Conservation (phyloP, 2,797 vertebrate species). For the Schizopygopsis pylzovi region DNA sequence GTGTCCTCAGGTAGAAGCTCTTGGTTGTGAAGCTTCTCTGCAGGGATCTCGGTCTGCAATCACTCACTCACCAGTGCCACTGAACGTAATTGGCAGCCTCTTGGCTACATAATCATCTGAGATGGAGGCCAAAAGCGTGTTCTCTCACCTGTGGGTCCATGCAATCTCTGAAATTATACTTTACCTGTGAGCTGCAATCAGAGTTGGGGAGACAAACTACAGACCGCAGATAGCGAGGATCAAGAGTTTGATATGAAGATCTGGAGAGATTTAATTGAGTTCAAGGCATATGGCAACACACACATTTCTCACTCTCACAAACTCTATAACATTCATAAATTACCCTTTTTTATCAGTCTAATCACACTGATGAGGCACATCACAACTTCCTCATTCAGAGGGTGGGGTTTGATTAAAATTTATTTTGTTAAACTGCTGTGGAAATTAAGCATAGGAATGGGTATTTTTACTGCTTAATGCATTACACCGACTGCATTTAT, state of each 20-base stretch:
- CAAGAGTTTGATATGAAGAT: slow-evolving; percentile 1
- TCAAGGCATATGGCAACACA: neutral
- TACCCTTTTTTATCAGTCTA: slow-evolving; percentile 6
- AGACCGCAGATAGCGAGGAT: slow-evolving; percentile 3
- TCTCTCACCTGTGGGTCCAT: slow-evolving; percentile 39
- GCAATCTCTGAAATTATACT: slow-evolving; percentile 45
- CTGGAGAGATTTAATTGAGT: slow-evolving; percentile 21
- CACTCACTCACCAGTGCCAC: slow-evolving; percentile 28
- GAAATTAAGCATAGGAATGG: neutral
- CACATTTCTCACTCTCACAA: slow-evolving; percentile 5
- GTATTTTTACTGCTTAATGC: slow-evolving; percentile 8
- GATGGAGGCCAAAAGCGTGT: slow-evolving; percentile 1
- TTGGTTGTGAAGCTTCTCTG: slow-evolving; percentile 23
- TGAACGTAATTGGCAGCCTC: slow-evolving; percentile 13
- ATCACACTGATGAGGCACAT: slow-evolving; percentile 19
- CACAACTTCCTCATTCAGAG: slow-evolving; percentile 2
- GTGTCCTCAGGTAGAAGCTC: neutral
- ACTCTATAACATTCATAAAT: slow-evolving; percentile 17
- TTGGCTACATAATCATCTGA: slow-evolving; percentile 41
- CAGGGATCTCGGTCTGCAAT: slow-evolving; percentile 33
- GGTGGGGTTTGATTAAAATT: slow-evolving; percentile 5
- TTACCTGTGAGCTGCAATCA: slow-evolving; percentile 42
- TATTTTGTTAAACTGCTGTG: neutral
- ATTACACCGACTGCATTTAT: neutral
- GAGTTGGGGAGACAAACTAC: slow-evolving; percentile 5